These are phyloP conservation scores for Belonocnema kinseyi DNA, from an alignment of 1,140 invertebrate genomes.

Conservation along the genomic window DNA sequence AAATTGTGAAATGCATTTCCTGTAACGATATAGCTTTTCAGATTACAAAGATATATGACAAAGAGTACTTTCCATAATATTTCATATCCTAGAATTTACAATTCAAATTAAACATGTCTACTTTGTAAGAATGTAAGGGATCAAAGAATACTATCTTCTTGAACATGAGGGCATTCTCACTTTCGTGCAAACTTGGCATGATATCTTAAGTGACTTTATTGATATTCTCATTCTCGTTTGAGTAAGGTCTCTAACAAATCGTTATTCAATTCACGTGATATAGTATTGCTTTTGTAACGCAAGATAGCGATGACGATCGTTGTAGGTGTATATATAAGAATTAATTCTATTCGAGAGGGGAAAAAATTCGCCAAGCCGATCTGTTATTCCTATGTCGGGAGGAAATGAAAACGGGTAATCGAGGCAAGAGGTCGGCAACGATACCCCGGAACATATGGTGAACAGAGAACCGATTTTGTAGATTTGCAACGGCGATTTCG, in stretches of 20 bases:
- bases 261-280: slow-evolving; percentile 14
- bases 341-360: slow-evolving; percentile 11
- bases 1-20: slow-evolving; percentile 14
- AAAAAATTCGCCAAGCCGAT: neutral
- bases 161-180: neutral
- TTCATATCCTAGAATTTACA: slow-evolving; percentile 25
- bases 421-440: slow-evolving; percentile 23
- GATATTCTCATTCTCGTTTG: slow-evolving; percentile 5
- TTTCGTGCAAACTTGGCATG: neutral
- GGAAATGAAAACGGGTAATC: slow-evolving; percentile 28
- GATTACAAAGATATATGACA: slow-evolving; percentile 15
- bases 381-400: slow-evolving; percentile 9
- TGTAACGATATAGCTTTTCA: slow-evolving; percentile 5
- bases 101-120: slow-evolving; percentile 13
- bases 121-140: neutral
- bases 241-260: slow-evolving; percentile 16
- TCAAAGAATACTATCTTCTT: neutral
- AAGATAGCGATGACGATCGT: slow-evolving; percentile 11
- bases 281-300: slow-evolving; percentile 4
- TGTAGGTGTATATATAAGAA: slow-evolving; percentile 19
- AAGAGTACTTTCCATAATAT: slow-evolving; percentile 14
- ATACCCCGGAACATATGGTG: slow-evolving; percentile 4
- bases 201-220: slow-evolving; percentile 1
- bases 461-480: slow-evolving; percentile 18
- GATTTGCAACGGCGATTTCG: neutral